Evolutionary conservation across 2,113 vertebrate species (phyloP), one percentile per base, ranked within the genome.

Genomic region (Calyptomena viridis): DNA sequence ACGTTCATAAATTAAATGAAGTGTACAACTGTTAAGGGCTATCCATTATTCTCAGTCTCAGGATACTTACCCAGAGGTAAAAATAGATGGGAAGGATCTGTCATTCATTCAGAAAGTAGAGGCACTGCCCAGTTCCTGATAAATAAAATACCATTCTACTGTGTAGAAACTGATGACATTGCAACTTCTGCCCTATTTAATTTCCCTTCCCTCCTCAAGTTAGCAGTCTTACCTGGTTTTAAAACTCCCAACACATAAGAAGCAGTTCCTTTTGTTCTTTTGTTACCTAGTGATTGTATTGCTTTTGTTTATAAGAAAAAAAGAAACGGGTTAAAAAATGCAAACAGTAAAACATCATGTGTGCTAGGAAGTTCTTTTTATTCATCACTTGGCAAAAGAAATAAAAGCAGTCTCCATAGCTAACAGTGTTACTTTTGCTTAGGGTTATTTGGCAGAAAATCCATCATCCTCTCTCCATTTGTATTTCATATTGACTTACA

Each of bases 371-470:
- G 58, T 75, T 77, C 47, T 84, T 69, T 72, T 89, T 89, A 94
- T 93, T 89, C 58, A 84, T 92, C 80, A 64, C 66, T 93, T 96
- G 88, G 90, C 79, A 89, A 82, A 92, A 63, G 85, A 95, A 80
- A 90, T 90, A 94, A 86, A 93, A 91, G 75, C 75, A 76, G 69
- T 39, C 52, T 92, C 64, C 44, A 16, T 80, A 46, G 76, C 68
- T 93, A 88, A 84, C 72, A 84, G 76, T 1, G 0, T 92, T 94
- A 72, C 72, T 90, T 94, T 88, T 95, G 68, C 89, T 93, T 78
- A 67, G 75, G 87, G 92, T 95, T 92, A 78, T 95, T 95, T 94
- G 94, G 88, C 92, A 94, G 95, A 84, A 96, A 96, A 96, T 93
- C 83, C 86, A 90, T 97, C 88, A 96, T 93, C 71, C 73, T 94